Conservation (phyloP, 2,888 invertebrate genomes). For the Liodrosophila aerea region DNA sequence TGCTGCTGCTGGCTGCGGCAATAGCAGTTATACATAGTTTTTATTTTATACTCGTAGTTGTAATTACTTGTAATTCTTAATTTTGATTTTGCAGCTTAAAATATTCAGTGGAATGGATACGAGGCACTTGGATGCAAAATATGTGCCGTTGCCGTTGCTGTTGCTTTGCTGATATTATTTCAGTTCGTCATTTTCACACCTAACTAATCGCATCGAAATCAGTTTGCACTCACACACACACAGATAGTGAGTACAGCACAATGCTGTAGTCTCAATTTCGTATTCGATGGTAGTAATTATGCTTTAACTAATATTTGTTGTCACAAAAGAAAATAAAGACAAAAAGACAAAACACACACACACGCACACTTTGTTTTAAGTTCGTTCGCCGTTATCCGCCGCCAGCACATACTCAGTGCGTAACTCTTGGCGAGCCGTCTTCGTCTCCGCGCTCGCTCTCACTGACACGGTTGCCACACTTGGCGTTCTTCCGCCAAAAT, state of each 20-base stretch:
- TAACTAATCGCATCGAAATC: constrained; percentile 25
- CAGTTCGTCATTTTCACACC: constrained; percentile 42
- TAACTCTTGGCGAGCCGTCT: constrained; percentile 55
- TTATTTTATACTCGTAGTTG: constrained; percentile 33
- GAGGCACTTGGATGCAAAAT: constrained; percentile 39
- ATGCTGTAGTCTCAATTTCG: constrained; percentile 23
- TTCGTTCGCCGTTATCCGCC: constrained; percentile 55
- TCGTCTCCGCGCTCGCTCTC: constrained; percentile 47
- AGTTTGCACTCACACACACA: constrained; percentile 44
- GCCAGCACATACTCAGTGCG: constrained; percentile 57
- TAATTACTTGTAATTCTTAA: constrained; percentile 49
- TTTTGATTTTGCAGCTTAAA: constrained; percentile 30
- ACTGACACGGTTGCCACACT: constrained; percentile 15
- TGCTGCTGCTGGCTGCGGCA: constrained; percentile 27
- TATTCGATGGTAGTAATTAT: constrained; percentile 36
- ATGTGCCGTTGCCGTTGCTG: constrained; percentile 24
- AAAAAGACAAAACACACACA: constrained; percentile 34
- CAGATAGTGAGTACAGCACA: constrained; percentile 6
- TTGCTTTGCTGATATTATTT: constrained; percentile 35
- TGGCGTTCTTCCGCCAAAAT: too few species aligned
- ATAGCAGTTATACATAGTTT: constrained; percentile 43
- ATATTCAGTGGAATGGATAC: constrained; percentile 28
- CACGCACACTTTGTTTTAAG: constrained; percentile 45
- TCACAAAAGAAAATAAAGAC: constrained; percentile 55
- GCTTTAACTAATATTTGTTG: constrained; percentile 52